These are phyloP conservation scores for Anguilla rostrata DNA, from an alignment of 2,113 vertebrate species.

Conservation along the genomic window DNA sequence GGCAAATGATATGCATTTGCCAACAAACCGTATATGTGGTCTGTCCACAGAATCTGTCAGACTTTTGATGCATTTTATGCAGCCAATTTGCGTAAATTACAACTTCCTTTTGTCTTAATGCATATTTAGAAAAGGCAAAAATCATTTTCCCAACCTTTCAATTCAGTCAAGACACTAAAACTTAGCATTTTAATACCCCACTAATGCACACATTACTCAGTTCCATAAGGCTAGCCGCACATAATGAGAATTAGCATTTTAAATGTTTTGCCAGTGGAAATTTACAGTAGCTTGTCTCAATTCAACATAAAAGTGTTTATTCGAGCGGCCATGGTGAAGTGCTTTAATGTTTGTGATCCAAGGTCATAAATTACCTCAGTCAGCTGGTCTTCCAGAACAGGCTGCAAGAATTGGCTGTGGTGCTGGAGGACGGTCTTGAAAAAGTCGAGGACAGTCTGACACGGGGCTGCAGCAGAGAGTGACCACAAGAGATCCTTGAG, in stretches of 20 bases:
- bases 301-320: neutral
- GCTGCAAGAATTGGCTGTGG: constrained; percentile 88
- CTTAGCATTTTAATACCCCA: too few species aligned
- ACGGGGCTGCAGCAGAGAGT: constrained; percentile 76
- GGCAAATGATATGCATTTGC: too few species aligned
- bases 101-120: too few species aligned
- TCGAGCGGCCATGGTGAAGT: neutral
- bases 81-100: too few species aligned
- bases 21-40: neutral
- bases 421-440: constrained; percentile 93
- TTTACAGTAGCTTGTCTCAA: neutral
- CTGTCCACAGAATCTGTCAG: neutral
- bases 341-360: neutral
- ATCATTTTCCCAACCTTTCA: too few species aligned
- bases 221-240: too few species aligned
- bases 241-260: too few species aligned
- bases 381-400: constrained; percentile 83
- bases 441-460: constrained; percentile 94
- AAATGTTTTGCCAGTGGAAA: neutral
- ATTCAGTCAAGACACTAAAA: too few species aligned
- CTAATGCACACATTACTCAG: neutral
- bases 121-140: too few species aligned
- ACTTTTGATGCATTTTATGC: too few species aligned
- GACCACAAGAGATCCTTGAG: neutral
- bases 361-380: constrained; percentile 78